phyloP scores from a whole-genome alignment of 2,113 vertebrate species.

The Chionis minor region DNA sequence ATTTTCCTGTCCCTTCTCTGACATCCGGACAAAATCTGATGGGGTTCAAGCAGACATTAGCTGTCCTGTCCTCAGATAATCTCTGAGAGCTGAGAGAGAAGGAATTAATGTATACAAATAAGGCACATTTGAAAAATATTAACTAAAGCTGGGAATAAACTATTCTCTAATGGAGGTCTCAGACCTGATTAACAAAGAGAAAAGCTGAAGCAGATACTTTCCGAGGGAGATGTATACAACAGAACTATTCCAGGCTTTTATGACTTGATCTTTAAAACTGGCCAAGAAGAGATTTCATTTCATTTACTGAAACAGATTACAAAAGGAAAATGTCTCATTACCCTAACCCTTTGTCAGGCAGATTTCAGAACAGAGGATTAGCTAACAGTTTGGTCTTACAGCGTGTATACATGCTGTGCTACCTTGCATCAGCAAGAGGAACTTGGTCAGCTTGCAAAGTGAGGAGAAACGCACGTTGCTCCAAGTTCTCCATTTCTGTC shows the following conservation, averaged over 20 bases:
- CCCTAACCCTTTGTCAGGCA: background rate
- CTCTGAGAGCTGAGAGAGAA: background rate
- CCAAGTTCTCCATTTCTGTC: background rate
- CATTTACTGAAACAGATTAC: conserved; percentile 19
- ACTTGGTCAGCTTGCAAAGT: background rate
- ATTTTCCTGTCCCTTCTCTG: background rate
- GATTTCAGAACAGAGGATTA: conserved; percentile 11
- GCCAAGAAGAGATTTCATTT: conserved; percentile 25
- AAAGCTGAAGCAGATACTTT: background rate
- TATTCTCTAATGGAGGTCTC: background rate
- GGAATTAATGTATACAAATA: background rate
- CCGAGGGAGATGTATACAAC: background rate
- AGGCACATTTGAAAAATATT: background rate
- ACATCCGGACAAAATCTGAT: background rate
- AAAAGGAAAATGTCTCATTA: background rate
- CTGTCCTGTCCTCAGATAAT: conserved; percentile 15
- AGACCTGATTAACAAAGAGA: background rate
- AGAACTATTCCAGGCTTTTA: background rate
- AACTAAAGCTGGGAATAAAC: conserved; percentile 6
- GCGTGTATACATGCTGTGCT: background rate
- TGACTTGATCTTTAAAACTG: conserved; percentile 4
- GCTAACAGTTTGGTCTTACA: background rate
- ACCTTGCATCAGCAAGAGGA: background rate
- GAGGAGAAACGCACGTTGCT: background rate
- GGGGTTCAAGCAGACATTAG: background rate